A percentile compares a stretch with the other conserved stretches of the same genome.
phyloP scores from a whole-genome alignment of 2,797 vertebrate species.

The Glyptemys insculpta region DNA sequence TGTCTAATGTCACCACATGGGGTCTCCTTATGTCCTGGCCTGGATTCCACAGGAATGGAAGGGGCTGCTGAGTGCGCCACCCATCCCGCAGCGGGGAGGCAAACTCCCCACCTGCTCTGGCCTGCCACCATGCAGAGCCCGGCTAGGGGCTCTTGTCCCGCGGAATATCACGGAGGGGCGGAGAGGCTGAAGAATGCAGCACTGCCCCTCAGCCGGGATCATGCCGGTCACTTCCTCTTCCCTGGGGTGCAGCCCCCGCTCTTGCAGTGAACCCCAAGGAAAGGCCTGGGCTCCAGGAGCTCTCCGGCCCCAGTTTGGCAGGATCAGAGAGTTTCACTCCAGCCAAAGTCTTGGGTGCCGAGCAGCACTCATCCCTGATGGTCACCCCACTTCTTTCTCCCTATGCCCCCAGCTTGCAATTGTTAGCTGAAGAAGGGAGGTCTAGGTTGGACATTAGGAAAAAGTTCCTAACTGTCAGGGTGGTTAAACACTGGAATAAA shows the following conservation, averaged over 20 bases:
- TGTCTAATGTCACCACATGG: not conserved
- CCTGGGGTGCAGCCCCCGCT: not conserved
- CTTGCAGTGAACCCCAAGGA: not conserved
- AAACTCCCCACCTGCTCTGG: not conserved
- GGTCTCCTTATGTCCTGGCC: not conserved
- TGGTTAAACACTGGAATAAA: too few species aligned
- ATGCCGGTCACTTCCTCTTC: not conserved
- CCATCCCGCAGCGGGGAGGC: not conserved
- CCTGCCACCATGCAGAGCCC: not conserved
- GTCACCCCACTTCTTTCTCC: not conserved
- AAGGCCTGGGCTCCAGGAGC: not conserved
- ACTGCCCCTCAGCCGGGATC: too few species aligned
- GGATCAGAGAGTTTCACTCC: not conserved
- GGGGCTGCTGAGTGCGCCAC: not conserved
- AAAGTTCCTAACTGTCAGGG: too few species aligned
- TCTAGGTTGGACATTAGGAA: too few species aligned
- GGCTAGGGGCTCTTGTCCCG: too few species aligned
- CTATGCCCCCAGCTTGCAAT: not conserved
- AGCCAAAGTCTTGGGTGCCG: not conserved
- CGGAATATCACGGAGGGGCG: too few species aligned
- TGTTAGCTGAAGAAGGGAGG: not conserved
- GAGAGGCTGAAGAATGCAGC: too few species aligned
- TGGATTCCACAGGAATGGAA: not conserved
- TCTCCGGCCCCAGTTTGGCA: not conserved
- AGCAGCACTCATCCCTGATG: not conserved